Evolutionary conservation across 2,113 vertebrate species (phyloP), one percentile per base, ranked within the genome.

Genomic region (Periophthalmus modestus): DNA sequence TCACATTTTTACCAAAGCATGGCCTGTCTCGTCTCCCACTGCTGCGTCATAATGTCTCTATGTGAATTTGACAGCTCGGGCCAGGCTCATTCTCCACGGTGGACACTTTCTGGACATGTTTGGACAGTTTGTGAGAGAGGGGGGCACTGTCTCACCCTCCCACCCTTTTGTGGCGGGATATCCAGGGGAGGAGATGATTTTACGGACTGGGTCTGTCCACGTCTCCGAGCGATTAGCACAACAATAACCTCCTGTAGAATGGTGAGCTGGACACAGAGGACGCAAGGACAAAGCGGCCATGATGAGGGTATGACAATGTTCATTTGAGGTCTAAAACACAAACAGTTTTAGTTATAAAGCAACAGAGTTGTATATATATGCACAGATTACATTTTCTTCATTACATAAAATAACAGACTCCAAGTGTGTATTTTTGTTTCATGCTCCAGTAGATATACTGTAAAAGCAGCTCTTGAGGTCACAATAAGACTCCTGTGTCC

Each of bases 51-150:
- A 62, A 62, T 62, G 28, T 62, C 59, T 62, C 59, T 34, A 62
- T 62, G 59, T 62, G 59, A 62, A 9, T 62, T 7, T 62, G 59
- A 62, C 59, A 62, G 59, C 28, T 62, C 59, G 2, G 28, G 59
- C 14, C 24, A 1, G 59, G 59, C 28, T 24, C 28, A 18, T 62
- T 34, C 57, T 33, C 24, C 59, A 33, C 59, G 59, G 5, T 9
- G 59, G 59, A 18, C 59, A 62, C 28, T 62, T 33, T 62, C 7
- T 62, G 21, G 23, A 59, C 23, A 28, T 14, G 24, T 59, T 59
- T 59, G 24, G 57, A 59, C 57, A 59, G 57, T 59, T 59, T 58
- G 57, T 5, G 23, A 14, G 57, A 28, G 15, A 18, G 58, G 58
- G 57, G 58, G 21, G 24, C 28, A 15, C 14, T 34, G 28, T 34